Conservation (phyloP, 2,888 invertebrate species). For the Heliconius erato region DNA sequence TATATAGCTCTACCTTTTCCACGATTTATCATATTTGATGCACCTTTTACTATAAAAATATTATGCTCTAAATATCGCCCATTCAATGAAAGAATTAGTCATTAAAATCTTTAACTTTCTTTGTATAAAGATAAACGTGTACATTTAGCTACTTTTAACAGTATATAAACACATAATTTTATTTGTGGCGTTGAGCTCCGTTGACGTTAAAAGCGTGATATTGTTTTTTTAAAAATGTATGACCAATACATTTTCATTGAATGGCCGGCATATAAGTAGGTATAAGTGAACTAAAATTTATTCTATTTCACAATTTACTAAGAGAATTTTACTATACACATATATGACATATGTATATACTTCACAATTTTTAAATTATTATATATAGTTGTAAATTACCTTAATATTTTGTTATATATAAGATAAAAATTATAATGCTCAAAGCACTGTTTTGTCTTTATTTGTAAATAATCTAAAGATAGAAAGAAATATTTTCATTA, state of each 20-base stretch:
- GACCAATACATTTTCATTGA: neutral
- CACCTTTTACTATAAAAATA: conserved; percentile 10
- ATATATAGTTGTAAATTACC: conserved; percentile 1
- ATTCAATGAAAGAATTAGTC: neutral
- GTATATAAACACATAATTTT: too few species aligned
- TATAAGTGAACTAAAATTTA: neutral
- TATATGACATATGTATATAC: neutral
- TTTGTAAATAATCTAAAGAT: conserved; percentile 33
- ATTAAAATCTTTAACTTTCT: too few species aligned
- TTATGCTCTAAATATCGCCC: neutral
- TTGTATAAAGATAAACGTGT: too few species aligned
- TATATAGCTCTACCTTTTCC: conserved; percentile 12
- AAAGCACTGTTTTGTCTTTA: conserved; percentile 39
- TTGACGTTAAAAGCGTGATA: neutral
- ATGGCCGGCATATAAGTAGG: neutral
- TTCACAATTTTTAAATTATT: conserved; percentile 11
- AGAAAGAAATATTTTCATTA: neutral
- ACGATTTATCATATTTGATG: neutral
- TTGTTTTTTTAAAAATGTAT: neutral
- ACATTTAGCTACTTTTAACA: too few species aligned
- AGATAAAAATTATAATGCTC: conserved; percentile 40
- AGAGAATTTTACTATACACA: conserved; percentile 2
- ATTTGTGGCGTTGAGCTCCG: neutral
- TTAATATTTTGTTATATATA: conserved; percentile 2
- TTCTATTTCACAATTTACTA: conserved; percentile 12